Base-by-base conservation (phyloP, 1,140 invertebrate species). In the Drosophila kohkoa region DNA sequence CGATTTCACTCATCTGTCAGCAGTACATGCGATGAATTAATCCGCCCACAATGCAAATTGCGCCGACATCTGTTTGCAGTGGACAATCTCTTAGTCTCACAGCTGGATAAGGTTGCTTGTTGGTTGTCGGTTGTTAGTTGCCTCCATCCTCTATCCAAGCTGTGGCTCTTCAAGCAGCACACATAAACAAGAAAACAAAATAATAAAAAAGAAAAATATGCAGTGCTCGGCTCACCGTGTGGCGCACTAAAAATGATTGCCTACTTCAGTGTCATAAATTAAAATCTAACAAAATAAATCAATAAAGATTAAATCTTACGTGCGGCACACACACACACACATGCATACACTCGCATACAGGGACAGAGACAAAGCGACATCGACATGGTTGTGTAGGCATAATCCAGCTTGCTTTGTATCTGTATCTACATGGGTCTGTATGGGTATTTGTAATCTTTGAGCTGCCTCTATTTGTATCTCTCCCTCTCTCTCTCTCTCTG, bases 281-380 rank as follows among this genome's bases (percentile, higher is more conserved):
- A 89, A 89, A 89, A 89, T 89, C 85, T 85, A 89, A 89, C 85
- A 81, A 89, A 89, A 89, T 89, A 89, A 89, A 89, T 89, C 85
- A 89, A 89, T 89, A 89, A 89, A 89, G 85, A 89, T 89, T 89
- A 89, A 89, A 89, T 89, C 85, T 88, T 81, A 81, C 79, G 78
- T 81, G 82, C 68, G 54, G 69, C 69, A 25, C 68, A 74, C 59
- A 63, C 69, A 79, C 68, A 55, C 41, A 74, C 51, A 67, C n/a
- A 62, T 1, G 30, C n/a, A 59, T 11, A 52, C 15, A 54, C 28
- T 45, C n/a, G 32, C 49, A 51, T 54, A 58, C 16, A 51, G 28
- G 16, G 46, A 52, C 32, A 52, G 63, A 45, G 63, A 55, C 63
- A 65, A 65, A 65, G 51, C 63, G 51, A 67, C 58, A 67, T 58